phyloP scores from a whole-genome alignment of 2,113 vertebrate genomes.

The Paramormyrops kingsleyae region DNA sequence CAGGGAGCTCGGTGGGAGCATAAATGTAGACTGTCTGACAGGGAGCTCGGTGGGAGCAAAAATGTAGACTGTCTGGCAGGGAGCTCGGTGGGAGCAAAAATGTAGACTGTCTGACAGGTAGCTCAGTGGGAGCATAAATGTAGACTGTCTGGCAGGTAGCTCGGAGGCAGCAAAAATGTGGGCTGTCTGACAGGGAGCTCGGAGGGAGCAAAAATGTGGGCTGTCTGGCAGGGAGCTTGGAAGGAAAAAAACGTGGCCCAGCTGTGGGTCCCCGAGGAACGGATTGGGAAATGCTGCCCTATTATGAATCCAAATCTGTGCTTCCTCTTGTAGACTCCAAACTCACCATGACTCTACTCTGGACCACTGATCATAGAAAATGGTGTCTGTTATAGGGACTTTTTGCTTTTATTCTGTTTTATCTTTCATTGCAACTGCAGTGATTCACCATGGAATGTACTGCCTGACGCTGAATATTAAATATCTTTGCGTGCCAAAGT shows the following conservation, averaged over 20 bases:
- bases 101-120: too few species aligned
- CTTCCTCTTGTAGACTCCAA: background rate
- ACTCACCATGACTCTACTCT: background rate
- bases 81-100: too few species aligned
- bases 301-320: background rate
- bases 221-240: too few species aligned
- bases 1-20: too few species aligned
- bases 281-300: background rate
- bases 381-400: background rate
- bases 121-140: background rate
- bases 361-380: background rate
- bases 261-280: background rate
- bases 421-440: background rate
- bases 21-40: too few species aligned
- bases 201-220: too few species aligned
- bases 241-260: background rate
- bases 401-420: background rate
- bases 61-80: too few species aligned
- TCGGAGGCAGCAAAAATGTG: background rate
- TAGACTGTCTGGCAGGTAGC: background rate
- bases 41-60: too few species aligned
- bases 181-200: too few species aligned
- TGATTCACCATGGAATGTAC: background rate
- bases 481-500: background rate
- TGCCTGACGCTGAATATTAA: background rate